phyloP scores from a whole-genome alignment of 2,888 invertebrate species.

The Lasioglossum leucozonium region DNA sequence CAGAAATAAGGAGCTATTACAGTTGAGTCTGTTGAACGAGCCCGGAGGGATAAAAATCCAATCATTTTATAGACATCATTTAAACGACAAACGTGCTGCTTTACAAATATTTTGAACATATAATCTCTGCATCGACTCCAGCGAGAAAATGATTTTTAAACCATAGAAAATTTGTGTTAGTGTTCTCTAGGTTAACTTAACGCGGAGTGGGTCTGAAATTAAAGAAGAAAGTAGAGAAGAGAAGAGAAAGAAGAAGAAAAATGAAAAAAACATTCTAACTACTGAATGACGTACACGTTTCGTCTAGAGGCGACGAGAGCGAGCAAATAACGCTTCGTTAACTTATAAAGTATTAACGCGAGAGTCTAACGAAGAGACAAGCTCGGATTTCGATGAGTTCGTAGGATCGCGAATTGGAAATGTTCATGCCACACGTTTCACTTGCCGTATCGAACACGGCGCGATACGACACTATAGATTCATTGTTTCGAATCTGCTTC shows the following conservation, averaged over 20 bases:
- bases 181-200: constrained; percentile 6
- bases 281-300: constrained; percentile 45
- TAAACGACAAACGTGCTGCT: background rate
- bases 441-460: constrained; percentile 39
- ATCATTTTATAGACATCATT: constrained; percentile 1
- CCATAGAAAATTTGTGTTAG: constrained; percentile 30
- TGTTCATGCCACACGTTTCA: constrained; percentile 46
- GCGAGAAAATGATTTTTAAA: constrained; percentile 7
- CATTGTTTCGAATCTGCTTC: constrained; percentile 47
- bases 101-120: background rate
- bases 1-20: constrained; percentile 20
- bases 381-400: constrained; percentile 38
- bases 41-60: constrained; percentile 41
- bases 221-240: constrained; percentile 4
- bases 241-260: background rate
- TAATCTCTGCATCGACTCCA: too few relatives aligned
- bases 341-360: constrained; percentile 45
- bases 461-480: constrained; percentile 46
- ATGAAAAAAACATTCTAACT: constrained; percentile 27
- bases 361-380: constrained; percentile 46
- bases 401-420: constrained; percentile 46
- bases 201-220: constrained; percentile 44
- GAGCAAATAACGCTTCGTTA: constrained; percentile 37
- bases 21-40: constrained; percentile 27
- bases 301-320: constrained; percentile 37